phyloP scores from a whole-genome alignment of 2,113 vertebrate species.

The Hippolais icterina region DNA sequence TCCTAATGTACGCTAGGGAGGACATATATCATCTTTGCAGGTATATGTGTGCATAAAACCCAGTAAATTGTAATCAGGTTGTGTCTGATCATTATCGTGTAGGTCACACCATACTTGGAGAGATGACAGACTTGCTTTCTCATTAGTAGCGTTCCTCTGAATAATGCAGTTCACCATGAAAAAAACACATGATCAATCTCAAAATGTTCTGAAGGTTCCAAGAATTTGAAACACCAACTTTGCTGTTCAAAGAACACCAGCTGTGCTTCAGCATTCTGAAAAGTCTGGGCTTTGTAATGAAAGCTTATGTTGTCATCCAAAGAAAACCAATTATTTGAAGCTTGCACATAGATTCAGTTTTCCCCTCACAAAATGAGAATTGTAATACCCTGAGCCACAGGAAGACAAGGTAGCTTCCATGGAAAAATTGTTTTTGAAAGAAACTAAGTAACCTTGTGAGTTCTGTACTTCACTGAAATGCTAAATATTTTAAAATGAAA shows the following conservation, averaged over 20 bases:
- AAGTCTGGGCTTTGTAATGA: constrained; percentile 5
- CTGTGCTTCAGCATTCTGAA: constrained; percentile 21
- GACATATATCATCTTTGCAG: neutral
- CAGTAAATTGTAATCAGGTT: neutral
- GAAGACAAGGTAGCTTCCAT: neutral
- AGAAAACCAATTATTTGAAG: constrained; percentile 35
- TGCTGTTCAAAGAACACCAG: constrained; percentile 28
- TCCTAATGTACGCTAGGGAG: neutral
- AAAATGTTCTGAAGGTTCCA: constrained; percentile 24
- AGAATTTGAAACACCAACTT: constrained; percentile 31
- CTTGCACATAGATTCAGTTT: neutral
- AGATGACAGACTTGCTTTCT: neutral
- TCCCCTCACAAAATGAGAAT: neutral
- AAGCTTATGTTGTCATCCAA: neutral
- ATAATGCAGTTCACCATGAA: constrained; percentile 16
- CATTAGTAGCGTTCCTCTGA: neutral
- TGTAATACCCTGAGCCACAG: neutral
- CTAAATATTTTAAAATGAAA: neutral
- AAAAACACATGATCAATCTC: neutral
- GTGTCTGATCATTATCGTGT: neutral
- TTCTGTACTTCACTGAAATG: neutral
- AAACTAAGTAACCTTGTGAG: neutral
- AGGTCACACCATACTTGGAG: neutral
- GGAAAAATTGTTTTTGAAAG: constrained; percentile 9
- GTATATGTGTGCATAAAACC: neutral